Conservation (phyloP, 2,113 vertebrate species). For the Pollachius pollachius region DNA sequence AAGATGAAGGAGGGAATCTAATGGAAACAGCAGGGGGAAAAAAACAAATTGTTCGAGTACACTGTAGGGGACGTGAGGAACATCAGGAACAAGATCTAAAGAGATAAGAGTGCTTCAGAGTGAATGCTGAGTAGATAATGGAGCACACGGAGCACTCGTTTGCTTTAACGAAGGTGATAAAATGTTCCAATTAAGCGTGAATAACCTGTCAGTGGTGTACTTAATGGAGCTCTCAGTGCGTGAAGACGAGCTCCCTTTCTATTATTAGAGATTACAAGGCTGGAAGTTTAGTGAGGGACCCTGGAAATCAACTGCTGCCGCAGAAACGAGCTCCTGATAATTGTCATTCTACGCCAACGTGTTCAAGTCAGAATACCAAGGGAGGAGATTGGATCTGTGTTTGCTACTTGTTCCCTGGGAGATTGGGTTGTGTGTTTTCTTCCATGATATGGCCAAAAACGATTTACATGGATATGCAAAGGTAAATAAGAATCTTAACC, state of each 20-base stretch:
- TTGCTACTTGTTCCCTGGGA: neutral
- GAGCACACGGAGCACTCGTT: conserved; percentile 29
- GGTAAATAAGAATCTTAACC: conserved; percentile 32
- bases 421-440: neutral
- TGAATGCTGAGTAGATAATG: conserved; percentile 35
- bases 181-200: conserved; percentile 43
- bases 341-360: neutral
- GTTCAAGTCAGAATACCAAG: too few species aligned
- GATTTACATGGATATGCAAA: neutral
- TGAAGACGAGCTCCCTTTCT: conserved; percentile 13
- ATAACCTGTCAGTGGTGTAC: conserved; percentile 33
- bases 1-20: neutral
- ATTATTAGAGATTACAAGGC: conserved; percentile 14
- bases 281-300: neutral
- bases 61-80: neutral
- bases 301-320: neutral
- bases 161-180: conserved; percentile 30
- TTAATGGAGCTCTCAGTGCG: conserved; percentile 8
- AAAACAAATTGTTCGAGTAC: neutral
- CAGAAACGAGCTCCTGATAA: neutral
- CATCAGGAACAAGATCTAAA: neutral
- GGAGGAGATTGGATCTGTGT: neutral
- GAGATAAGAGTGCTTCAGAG: neutral
- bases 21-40: neutral
- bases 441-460: neutral